Evolutionary conservation across 2,113 vertebrate genomes (phyloP).

Genomic region (Oriolus oriolus): DNA sequence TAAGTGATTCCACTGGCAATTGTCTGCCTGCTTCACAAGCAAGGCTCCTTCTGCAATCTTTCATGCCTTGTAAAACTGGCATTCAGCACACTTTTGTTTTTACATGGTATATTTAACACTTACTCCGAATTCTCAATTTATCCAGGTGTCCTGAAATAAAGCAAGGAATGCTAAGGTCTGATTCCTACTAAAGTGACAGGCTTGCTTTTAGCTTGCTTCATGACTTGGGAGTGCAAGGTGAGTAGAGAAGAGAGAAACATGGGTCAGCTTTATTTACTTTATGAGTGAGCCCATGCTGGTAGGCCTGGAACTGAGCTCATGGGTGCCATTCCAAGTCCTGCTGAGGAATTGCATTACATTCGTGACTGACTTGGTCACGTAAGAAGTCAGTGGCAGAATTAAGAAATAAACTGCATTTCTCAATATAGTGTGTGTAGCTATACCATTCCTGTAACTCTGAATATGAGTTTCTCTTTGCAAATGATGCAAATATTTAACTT

Average conservation of each 20-base stretch:
- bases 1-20: not conserved
- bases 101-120: not conserved
- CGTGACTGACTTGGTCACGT: rapidly evolving
- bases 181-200: not conserved
- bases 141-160: not conserved
- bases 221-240: not conserved
- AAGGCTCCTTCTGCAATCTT: not conserved
- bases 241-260: not conserved
- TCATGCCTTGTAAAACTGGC: not conserved
- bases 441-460: not conserved
- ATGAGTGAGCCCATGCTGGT: not conserved
- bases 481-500: not conserved
- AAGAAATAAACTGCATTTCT: not conserved
- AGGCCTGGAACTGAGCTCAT: not conserved
- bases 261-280: not conserved
- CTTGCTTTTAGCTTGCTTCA: not conserved
- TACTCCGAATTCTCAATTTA: not conserved
- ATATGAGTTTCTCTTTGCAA: not conserved
- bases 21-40: not conserved
- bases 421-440: not conserved
- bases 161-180: not conserved
- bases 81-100: not conserved
- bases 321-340: not conserved
- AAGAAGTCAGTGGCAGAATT: not conserved
- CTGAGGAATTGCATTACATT: not conserved